Percentiles rank a stretch among this genome's conserved stretches.
Conservation (phyloP, 2,888 invertebrate species). For the Smittia aterrima region DNA sequence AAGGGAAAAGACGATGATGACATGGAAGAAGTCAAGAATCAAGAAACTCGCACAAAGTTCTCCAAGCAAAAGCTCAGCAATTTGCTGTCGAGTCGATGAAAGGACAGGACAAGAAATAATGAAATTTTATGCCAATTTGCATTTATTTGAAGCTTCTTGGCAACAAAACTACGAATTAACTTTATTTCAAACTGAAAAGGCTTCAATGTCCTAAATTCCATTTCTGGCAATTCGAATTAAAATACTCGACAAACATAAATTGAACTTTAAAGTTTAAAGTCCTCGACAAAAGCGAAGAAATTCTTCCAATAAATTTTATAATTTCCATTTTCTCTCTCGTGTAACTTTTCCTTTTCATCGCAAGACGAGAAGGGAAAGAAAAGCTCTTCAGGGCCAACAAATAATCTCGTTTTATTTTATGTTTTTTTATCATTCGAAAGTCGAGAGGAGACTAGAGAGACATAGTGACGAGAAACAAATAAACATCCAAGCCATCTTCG, state of each 20-base stretch:
- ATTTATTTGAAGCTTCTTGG: not conserved
- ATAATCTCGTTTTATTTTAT: constrained; percentile 9
- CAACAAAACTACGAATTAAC: not conserved
- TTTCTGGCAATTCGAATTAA: not conserved
- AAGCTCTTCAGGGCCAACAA: constrained; percentile 9
- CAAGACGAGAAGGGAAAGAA: not conserved
- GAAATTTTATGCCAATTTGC: constrained; percentile 24
- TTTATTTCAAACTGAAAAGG: not conserved
- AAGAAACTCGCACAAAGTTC: not conserved
- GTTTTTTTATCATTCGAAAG: not conserved
- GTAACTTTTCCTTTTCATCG: too few species aligned
- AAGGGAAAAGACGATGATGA: too few species aligned
- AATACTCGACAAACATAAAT: not conserved
- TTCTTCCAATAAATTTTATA: not conserved
- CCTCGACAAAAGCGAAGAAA: too few species aligned
- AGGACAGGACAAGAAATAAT: not conserved
- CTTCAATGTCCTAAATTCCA: not conserved
- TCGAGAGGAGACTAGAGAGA: not conserved
- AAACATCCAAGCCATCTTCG: not conserved
- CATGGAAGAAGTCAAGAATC: not conserved
- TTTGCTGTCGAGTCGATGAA: not conserved
- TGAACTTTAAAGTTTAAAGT: constrained; percentile 4
- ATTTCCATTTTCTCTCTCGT: too few species aligned
- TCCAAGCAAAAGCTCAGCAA: not conserved
- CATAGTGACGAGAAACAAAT: not conserved